Conservation (phyloP, 2,888 invertebrate species). For the Trichacis sp. region DNA sequence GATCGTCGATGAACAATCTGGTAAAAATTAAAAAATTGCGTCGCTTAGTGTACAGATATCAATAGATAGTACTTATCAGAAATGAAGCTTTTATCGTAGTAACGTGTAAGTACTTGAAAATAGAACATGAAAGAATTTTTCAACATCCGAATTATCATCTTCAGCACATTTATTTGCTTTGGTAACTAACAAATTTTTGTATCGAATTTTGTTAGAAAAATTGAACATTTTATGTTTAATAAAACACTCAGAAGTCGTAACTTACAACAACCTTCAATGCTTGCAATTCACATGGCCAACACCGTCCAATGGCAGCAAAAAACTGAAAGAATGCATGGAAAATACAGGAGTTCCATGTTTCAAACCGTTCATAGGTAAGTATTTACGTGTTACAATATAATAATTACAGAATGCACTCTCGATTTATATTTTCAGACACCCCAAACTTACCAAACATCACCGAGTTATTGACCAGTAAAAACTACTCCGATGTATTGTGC, state of each 20-base stretch:
- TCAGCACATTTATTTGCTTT: neutral
- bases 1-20: too few species aligned
- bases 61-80: constrained; percentile 28
- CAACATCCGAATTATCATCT: neutral
- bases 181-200: constrained; percentile 2
- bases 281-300: constrained; percentile 58
- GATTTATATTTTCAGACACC: constrained; percentile 34
- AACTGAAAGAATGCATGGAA: constrained; percentile 33
- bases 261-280: constrained; percentile 44
- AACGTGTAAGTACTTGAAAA: neutral
- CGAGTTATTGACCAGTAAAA: constrained; percentile 46
- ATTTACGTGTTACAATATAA: too few species aligned
- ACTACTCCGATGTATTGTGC: constrained; percentile 43
- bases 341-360: constrained; percentile 25
- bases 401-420: too few species aligned
- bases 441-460: constrained; percentile 41
- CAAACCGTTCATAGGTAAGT: constrained; percentile 22
- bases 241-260: neutral
- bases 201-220: neutral
- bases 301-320: constrained; percentile 10
- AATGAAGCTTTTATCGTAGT: neutral
- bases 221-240: neutral
- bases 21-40: too few species aligned
- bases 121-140: neutral
- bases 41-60: constrained; percentile 2